Evolutionary conservation across 2,113 vertebrate species (phyloP).

Genomic region (Turnix velox): DNA sequence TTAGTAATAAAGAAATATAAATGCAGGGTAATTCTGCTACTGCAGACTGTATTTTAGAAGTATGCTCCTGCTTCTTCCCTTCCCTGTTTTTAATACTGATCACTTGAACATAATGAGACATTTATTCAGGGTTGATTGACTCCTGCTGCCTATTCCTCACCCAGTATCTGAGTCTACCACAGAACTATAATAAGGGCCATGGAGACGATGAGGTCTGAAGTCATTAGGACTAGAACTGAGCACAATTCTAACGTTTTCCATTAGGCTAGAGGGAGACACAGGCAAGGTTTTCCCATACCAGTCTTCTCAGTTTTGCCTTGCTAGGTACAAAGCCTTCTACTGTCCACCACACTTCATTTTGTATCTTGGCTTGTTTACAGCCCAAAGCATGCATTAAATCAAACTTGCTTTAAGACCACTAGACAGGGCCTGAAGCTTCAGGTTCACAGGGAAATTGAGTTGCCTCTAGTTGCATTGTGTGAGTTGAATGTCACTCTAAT

Average conservation of each 20-base stretch:
- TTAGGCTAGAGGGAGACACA: background rate
- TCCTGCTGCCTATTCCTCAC: conserved; percentile 1
- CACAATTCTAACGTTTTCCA: background rate
- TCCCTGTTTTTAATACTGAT: background rate
- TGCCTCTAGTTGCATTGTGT: background rate
- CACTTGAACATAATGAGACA: background rate
- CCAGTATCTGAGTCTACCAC: background rate
- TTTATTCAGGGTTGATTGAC: background rate
- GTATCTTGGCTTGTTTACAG: background rate
- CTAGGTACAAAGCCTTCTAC: background rate
- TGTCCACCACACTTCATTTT: background rate
- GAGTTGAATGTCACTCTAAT: background rate
- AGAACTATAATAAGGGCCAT: background rate
- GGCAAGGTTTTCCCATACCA: background rate
- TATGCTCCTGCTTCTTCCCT: background rate
- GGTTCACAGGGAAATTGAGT: background rate
- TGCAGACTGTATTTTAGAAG: background rate
- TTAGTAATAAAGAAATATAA: background rate
- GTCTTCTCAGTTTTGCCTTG: background rate
- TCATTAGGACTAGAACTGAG: background rate
- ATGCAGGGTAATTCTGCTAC: background rate
- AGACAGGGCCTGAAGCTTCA: background rate
- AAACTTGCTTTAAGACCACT: background rate
- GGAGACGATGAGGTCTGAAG: background rate
- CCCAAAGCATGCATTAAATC: background rate